Evolutionary conservation across 2,113 vertebrate genomes (phyloP), one percentile per base, ranked within the genome.

Genomic region (Protobothrops mucrosquamatus): DNA sequence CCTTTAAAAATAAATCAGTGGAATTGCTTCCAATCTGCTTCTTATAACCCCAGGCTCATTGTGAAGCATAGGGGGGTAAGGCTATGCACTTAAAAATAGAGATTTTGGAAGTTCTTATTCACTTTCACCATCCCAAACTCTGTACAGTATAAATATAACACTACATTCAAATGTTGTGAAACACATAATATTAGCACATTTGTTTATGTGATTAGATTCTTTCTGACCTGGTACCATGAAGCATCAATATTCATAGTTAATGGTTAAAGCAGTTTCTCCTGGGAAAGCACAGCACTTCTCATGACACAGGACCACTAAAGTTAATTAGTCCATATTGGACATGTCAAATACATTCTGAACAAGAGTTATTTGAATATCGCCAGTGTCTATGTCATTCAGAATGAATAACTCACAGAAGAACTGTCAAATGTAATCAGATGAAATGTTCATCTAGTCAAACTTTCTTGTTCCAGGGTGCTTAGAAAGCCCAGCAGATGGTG

Each of bases 1-100:
- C 86, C 94, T 95, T 93, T 61, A 90, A 87, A 93, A 86, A 95
- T 87, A 90, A 54, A 94, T 89, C 46, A 93, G 56, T 91, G 52
- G 94, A 94, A 92, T 89, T 92, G 57, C 64, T 95, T 93, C n/a
- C 34, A 92, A 10, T 39, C 69, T 94, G 88, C 91, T 94, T 69
- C 46, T 61, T 91, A 64, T 48, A 89, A 94, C 1, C 92, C 26
- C 86, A 9, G 93, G 39, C 88, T 26, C 61, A 24, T 57, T 56
- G n/a, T 34, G 24, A 96, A 93, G 74, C 56, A 87, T 34, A n/a
- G 64, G 8, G 89, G 86, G 87, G 55, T 34, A 93, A 95, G 26
- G 48, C 91, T 10, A 87, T 64, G 8, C 54, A 24, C 46, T 92
- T 43, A 89, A 89, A 22, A 64, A 92, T 91, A 18, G 2, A 12